Percentiles rank a stretch among this genome's conserved stretches.
Conservation (phyloP, 2,888 invertebrate species). For the Euphydryas editha region DNA sequence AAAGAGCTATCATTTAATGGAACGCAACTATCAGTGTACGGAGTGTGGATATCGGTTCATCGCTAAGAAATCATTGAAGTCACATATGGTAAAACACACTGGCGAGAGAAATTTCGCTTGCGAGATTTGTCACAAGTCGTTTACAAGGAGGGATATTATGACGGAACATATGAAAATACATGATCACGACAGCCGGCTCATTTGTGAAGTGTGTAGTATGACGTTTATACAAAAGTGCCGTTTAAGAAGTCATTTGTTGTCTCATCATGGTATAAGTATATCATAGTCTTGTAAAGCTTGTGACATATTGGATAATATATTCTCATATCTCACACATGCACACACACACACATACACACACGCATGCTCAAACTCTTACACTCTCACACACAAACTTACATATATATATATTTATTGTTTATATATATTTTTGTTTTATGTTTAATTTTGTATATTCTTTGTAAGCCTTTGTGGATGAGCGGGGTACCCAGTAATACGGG, state of each 20-base stretch:
- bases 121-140: conserved; percentile 70
- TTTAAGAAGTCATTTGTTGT: conserved; percentile 68
- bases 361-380: too few species aligned
- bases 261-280: conserved; percentile 67
- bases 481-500: too few species aligned
- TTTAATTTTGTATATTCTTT: too few species aligned
- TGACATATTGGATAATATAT: not conserved
- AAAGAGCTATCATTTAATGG: conserved; percentile 77
- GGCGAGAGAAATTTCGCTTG: conserved; percentile 71
- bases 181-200: conserved; percentile 69
- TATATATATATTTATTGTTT: too few species aligned
- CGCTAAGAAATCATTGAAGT: conserved; percentile 79
- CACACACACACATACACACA: too few species aligned
- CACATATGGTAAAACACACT: conserved; percentile 78
- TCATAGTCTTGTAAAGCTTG: not conserved
- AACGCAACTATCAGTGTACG: conserved; percentile 73
- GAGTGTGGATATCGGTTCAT: conserved; percentile 80
- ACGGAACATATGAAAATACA: conserved; percentile 74
- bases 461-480: too few species aligned
- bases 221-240: conserved; percentile 75
- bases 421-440: too few species aligned
- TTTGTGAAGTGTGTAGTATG: conserved; percentile 62
- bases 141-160: conserved; percentile 67
- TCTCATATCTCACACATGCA: too few species aligned
- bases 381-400: too few species aligned